Percentiles rank a stretch among this genome's conserved stretches.
These are phyloP conservation scores for Sus scrofa DNA, from an alignment of 2,113 vertebrate species.

Conservation along the genomic window T2T-Sscrofa CM000814.6:37429001-37429500, in stretches of 20 bases:
- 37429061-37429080: background rate
- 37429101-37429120: too few relatives aligned
- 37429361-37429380: background rate
- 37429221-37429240: fast-evolving
- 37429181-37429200: fast-evolving
- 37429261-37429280: background rate
- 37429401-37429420: background rate
- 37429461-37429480: background rate
- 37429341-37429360: background rate
- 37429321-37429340: fast-evolving
- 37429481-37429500: background rate
- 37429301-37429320: background rate
- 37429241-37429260: background rate
- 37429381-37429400: too few relatives aligned
- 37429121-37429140: fast-evolving
- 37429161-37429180: background rate
- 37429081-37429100: background rate
- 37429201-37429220: fast-evolving
- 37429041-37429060: fast-evolving
- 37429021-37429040: background rate
- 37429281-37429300: background rate
- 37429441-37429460: background rate
- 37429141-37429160: fast-evolving
- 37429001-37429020: background rate
- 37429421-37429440: background rate